Evolutionary conservation across 2,888 invertebrate genomes (phyloP).

Genomic region (Noctua pronuba): DNA sequence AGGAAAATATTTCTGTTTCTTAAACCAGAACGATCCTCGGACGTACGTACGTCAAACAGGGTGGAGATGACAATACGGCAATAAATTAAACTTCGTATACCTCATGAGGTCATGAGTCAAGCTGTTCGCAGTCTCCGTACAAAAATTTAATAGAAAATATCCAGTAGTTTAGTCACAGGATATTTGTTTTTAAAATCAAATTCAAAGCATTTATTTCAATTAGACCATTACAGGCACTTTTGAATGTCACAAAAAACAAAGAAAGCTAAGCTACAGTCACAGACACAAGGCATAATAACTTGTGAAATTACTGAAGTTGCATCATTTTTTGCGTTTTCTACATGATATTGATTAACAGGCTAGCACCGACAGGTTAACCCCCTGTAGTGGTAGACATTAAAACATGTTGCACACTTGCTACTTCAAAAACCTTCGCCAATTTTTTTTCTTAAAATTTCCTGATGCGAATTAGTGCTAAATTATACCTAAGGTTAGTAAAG

Average conservation of each 20-base stretch:
- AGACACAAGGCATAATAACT: too few relatives aligned
- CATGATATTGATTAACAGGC: neutral
- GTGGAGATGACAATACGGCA: neutral
- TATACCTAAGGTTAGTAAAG: neutral
- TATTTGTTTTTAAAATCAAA: too few relatives aligned
- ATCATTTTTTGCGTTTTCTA: neutral
- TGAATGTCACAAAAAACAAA: too few relatives aligned
- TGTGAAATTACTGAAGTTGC: too few relatives aligned
- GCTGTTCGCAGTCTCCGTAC: neutral
- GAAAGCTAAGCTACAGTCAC: too few relatives aligned
- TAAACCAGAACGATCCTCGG: neutral
- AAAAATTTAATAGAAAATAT: neutral
- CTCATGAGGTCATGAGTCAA: neutral
- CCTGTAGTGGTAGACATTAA: too few relatives aligned
- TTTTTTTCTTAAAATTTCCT: neutral
- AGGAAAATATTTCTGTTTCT: constrained; percentile 8
- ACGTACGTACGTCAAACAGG: too few relatives aligned
- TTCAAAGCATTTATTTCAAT: too few relatives aligned
- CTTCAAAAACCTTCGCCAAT: too few relatives aligned
- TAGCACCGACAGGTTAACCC: too few relatives aligned
- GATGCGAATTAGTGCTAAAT: neutral
- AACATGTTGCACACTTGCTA: too few relatives aligned
- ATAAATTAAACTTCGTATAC: neutral
- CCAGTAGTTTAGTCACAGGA: neutral
- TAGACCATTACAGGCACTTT: too few relatives aligned